Percentiles rank a stretch among this genome's conserved stretches.
phyloP scores from a whole-genome alignment of 2,113 vertebrate genomes.

The Alexandromys fortis region DNA sequence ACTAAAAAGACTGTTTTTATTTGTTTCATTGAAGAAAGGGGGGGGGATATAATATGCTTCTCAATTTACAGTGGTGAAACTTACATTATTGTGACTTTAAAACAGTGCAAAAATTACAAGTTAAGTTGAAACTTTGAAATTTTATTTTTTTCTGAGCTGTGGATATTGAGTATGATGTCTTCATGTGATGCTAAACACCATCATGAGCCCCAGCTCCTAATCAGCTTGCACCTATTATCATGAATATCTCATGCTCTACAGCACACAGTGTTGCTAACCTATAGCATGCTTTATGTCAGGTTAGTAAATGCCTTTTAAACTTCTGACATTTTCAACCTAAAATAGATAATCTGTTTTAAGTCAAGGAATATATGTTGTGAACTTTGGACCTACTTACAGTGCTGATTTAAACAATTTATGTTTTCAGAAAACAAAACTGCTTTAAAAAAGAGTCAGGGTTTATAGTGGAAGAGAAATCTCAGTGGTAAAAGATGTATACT shows the following conservation, averaged over 20 bases:
- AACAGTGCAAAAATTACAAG: background rate
- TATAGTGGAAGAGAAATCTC: background rate
- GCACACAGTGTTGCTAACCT: background rate
- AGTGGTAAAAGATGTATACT: background rate
- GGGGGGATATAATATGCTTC: background rate
- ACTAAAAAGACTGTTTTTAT: slow-evolving; percentile 12
- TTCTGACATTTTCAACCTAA: background rate
- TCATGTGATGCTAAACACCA: background rate
- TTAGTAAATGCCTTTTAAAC: background rate
- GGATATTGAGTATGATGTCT: background rate
- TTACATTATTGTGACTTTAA: background rate
- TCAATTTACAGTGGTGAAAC: background rate
- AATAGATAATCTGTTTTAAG: background rate
- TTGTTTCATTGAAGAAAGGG: background rate
- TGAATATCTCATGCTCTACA: background rate
- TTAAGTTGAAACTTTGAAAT: background rate
- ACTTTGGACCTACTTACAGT: background rate
- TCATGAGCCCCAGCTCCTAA: background rate
- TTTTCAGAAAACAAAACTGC: background rate
- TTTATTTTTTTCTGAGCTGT: no score
- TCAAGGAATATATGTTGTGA: background rate
- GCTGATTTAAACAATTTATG: slow-evolving; percentile 1
- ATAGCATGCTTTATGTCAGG: background rate
- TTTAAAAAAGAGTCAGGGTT: background rate
- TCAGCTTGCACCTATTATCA: no score